Conservation (phyloP, 2,113 vertebrate species). For the Stictonetta naevosa region DNA sequence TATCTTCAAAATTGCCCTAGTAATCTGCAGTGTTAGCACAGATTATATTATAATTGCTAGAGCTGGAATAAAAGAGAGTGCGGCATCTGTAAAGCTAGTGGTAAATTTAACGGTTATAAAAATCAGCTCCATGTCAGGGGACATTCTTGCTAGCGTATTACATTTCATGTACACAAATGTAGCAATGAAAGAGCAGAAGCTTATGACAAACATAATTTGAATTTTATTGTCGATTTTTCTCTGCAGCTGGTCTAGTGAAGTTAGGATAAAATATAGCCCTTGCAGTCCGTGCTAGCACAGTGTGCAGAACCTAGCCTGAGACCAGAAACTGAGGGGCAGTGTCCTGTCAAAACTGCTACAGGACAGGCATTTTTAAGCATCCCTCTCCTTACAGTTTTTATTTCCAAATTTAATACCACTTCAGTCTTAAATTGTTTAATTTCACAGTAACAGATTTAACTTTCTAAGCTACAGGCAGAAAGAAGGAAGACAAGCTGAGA, state of each 20-base stretch:
- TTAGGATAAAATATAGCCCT: slow-evolving; percentile 36
- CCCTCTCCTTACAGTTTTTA: background rate
- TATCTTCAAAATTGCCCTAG: slow-evolving; percentile 68
- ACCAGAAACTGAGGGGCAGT: background rate
- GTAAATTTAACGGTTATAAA: slow-evolving; percentile 70
- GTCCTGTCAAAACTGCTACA: background rate
- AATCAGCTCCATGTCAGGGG: slow-evolving; percentile 64
- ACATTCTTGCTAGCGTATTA: slow-evolving; percentile 59
- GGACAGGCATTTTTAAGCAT: background rate
- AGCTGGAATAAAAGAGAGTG: slow-evolving; percentile 67
- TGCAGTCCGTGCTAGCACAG: background rate
- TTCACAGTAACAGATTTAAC: background rate
- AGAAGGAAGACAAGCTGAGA: background rate
- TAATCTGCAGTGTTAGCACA: slow-evolving; percentile 66
- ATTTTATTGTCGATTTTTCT: slow-evolving; percentile 64
- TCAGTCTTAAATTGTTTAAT: background rate
- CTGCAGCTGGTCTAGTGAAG: slow-evolving; percentile 65
- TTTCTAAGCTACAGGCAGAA: background rate
- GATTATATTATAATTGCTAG: slow-evolving; percentile 70
- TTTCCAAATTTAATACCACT: background rate
- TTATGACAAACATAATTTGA: slow-evolving; percentile 69
- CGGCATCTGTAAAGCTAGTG: slow-evolving; percentile 68
- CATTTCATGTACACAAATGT: slow-evolving; percentile 60
- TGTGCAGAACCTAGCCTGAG: background rate
- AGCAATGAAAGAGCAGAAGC: slow-evolving; percentile 53